Evolutionary conservation across 2,888 invertebrate species (phyloP).

Genomic region (Arrhopalites spinosus): DNA sequence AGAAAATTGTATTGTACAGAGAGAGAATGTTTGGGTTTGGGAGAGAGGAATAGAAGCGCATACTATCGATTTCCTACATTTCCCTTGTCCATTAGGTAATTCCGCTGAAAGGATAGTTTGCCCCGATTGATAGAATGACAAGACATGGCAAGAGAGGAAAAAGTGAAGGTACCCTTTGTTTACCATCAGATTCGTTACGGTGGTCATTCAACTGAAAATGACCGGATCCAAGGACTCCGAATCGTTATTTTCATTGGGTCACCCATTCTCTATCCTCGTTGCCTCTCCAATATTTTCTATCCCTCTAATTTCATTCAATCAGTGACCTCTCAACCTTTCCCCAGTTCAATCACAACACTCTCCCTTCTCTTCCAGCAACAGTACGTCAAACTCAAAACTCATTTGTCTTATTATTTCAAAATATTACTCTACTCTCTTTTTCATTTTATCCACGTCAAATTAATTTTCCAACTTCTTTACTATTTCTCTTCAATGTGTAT

Average conservation of each 20-base stretch:
- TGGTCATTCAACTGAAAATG: slow-evolving; percentile 55
- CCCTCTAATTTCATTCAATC: slow-evolving; percentile 15
- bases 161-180: slow-evolving; percentile 43
- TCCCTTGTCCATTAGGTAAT: slow-evolving; percentile 49
- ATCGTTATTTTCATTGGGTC: slow-evolving; percentile 29
- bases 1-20: slow-evolving; percentile 5
- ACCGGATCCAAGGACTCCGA: slow-evolving; percentile 53
- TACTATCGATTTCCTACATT: slow-evolving; percentile 50
- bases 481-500: too few relatives aligned
- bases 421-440: background rate
- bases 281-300: background rate
- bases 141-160: background rate
- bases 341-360: slow-evolving; percentile 22
- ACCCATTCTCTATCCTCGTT: background rate
- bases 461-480: background rate
- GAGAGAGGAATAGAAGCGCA: slow-evolving; percentile 20
- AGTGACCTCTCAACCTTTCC: slow-evolving; percentile 29
- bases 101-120: slow-evolving; percentile 35
- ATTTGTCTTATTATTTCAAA: background rate
- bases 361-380: too few relatives aligned
- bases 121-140: background rate
- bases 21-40: slow-evolving; percentile 13
- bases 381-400: background rate
- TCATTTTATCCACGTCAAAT: background rate
- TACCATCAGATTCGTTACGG: slow-evolving; percentile 53